Evolutionary conservation across 2,888 invertebrate genomes (phyloP), one percentile per base, ranked within the genome.

Genomic region (Tiphia femorata): DNA sequence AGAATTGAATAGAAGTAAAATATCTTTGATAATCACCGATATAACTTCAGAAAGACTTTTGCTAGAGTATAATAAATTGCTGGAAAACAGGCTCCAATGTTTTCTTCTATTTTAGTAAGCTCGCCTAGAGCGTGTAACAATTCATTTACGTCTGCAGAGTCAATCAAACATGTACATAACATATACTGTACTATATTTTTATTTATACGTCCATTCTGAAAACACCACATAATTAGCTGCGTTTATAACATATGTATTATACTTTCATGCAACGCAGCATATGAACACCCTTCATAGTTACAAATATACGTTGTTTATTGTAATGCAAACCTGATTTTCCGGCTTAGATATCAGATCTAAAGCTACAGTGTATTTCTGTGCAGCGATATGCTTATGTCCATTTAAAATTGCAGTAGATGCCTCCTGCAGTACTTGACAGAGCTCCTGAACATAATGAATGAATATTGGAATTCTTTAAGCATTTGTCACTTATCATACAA

Each of bases 21-120:
- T n/a, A n/a, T n/a, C n/a, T n/a, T n/a, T n/a, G 33, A 16, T 50
- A 46, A 41, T 64, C 61, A 76, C 77, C 76, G 61, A 53, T 65
- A 76, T 7, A 74, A 53, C 58, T 74, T 73, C 8, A 64, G 60
- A 56, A 76, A 65, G 14, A 65, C 52, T 57, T 68, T 55, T 6
- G 62, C 73, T 14, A 77, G 37, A 1, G 72, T 60, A 44, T 52
- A 65, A 55, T 75, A 74, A 4, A 75, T 25, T 35, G 65, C 59
- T 19, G 76, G 78, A 54, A 75, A 65, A 20, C 20, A 41, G 6
- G 56, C n/a, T 7, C 51, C 61, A 8, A 62, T 19, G 5, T 12
- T 20, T 38, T 50, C 58, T n/a, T 67, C 67, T 6, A 78, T 43
- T 2, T 44, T 41, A 25, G 66, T 42, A 3, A 76, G 37, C 4